Percentiles rank a stretch among this genome's conserved stretches.
Evolutionary conservation across 2,797 vertebrate species (phyloP).

Genomic region (Otolemur crassicaudatus): DNA sequence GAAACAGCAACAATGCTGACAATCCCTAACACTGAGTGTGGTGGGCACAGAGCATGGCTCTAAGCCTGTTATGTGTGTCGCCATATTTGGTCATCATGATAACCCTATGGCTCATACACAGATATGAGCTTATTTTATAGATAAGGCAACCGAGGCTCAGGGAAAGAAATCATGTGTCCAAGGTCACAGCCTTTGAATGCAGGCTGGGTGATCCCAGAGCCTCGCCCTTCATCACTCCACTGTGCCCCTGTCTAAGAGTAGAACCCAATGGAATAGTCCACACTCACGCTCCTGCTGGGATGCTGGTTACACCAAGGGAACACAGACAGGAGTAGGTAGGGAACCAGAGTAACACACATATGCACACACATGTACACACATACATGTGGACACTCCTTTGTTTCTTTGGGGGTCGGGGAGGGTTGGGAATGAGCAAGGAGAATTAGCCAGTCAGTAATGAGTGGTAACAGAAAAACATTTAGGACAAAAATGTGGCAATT

Average conservation of each 20-base stretch:
- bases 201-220: neutral
- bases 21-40: neutral
- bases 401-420: neutral
- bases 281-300: neutral
- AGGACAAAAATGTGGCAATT: neutral
- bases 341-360: neutral
- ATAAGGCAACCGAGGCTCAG: neutral
- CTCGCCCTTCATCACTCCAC: neutral
- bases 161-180: neutral
- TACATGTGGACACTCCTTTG: neutral
- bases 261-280: neutral
- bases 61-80: neutral
- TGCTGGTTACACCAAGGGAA: neutral
- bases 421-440: neutral
- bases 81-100: neutral
- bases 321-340: neutral
- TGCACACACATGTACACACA: neutral
- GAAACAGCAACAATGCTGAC: neutral
- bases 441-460: conserved; percentile 12
- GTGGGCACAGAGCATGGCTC: neutral
- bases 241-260: neutral
- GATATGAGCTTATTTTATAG: neutral
- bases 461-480: conserved; percentile 32
- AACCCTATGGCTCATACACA: neutral
- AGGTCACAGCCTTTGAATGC: neutral